These are phyloP conservation scores for Numenius phaeopus DNA, from an alignment of 2,797 vertebrate species.

Conservation along the genomic window DNA sequence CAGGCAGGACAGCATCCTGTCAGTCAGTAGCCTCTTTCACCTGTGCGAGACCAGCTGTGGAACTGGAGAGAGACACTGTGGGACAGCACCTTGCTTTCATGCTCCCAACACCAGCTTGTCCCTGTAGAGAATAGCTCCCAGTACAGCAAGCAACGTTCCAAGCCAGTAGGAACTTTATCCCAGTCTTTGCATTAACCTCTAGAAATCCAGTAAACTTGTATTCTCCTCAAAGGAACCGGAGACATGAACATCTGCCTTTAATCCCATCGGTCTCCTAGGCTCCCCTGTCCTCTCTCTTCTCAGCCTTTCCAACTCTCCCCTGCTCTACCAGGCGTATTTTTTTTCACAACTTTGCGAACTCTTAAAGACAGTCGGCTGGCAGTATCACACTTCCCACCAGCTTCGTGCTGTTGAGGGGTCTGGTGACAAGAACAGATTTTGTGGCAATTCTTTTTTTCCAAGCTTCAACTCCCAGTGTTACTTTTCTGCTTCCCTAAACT, in stretches of 20 bases:
- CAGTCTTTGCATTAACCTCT: background rate
- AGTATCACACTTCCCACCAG: slow-evolving; percentile 57
- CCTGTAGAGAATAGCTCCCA: background rate
- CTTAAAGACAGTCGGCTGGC: background rate
- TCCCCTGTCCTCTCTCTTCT: background rate
- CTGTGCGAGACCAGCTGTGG: background rate
- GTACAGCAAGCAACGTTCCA: background rate
- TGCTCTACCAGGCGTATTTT: background rate
- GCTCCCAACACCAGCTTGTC: background rate
- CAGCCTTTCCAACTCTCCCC: background rate
- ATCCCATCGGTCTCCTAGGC: background rate
- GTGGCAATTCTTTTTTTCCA: background rate
- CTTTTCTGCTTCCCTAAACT: background rate
- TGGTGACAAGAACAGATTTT: slow-evolving; percentile 23
- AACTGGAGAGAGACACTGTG: background rate
- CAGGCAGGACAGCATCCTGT: background rate
- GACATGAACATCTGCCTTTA: background rate
- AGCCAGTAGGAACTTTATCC: background rate
- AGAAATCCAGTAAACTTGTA: background rate
- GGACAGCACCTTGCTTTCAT: background rate
- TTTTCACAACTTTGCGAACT: background rate
- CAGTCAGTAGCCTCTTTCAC: background rate
- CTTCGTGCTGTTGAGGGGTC: background rate
- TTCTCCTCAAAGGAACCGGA: background rate
- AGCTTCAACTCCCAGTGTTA: background rate